Percentiles rank a stretch among this genome's conserved stretches.
Conservation (phyloP, 2,113 vertebrate species). For the Lagopus muta region DNA sequence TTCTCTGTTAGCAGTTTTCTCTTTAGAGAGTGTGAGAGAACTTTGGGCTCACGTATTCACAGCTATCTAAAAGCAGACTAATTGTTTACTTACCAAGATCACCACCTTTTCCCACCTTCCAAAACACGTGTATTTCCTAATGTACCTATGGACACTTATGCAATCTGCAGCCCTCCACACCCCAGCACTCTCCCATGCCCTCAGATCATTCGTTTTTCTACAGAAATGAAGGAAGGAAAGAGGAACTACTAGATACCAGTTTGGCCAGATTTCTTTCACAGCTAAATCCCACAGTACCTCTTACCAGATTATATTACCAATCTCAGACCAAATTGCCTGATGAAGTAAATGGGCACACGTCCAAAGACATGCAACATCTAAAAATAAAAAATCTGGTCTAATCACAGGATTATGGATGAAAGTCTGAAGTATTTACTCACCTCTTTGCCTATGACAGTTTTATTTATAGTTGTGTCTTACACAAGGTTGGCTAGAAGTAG, state of each 20-base stretch:
- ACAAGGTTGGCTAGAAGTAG: neutral
- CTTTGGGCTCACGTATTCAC: neutral
- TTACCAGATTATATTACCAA: neutral
- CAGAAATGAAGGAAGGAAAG: neutral
- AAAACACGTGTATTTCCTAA: neutral
- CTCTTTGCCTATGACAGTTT: neutral
- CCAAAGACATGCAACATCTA: neutral
- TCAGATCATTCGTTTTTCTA: neutral
- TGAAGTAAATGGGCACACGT: neutral
- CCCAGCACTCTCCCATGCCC: neutral
- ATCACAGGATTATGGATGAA: neutral
- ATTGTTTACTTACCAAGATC: neutral
- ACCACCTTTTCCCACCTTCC: neutral
- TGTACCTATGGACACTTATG: neutral
- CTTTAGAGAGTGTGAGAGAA: slow-evolving; percentile 2
- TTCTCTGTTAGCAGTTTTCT: slow-evolving; percentile 39
- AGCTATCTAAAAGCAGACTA: slow-evolving; percentile 6
- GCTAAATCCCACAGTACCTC: neutral
- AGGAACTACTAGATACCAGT: neutral
- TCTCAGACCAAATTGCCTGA: neutral
- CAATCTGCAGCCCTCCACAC: neutral
- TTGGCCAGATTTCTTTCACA: neutral
- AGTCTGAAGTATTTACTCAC: neutral
- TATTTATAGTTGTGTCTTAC: neutral
- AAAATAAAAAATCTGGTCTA: neutral